A percentile compares a stretch with the other conserved stretches of the same genome.
Conservation (phyloP, 2,888 invertebrate genomes). For the Trichopoda pennipes region DNA sequence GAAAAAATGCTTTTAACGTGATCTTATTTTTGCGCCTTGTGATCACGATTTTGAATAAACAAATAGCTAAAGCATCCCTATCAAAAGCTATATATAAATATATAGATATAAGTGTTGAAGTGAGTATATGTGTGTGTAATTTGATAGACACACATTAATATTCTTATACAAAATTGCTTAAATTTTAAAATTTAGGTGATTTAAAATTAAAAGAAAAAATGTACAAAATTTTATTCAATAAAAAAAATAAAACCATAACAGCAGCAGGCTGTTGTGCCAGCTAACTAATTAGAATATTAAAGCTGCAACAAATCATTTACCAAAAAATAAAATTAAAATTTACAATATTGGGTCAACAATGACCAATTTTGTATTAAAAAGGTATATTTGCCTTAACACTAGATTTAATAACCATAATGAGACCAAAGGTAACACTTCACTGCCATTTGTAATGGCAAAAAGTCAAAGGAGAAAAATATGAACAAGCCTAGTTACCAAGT, state of each 20-base stretch:
- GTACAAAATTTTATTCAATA: constrained; percentile 32
- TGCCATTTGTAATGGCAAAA: constrained; percentile 37
- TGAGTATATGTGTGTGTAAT: too few relatives aligned
- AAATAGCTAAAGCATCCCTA: constrained; percentile 50
- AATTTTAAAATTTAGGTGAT: not conserved
- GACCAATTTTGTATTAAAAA: constrained; percentile 62
- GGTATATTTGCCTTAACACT: constrained; percentile 50
- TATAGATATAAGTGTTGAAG: too few relatives aligned
- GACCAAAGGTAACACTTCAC: constrained; percentile 57
- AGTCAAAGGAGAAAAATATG: constrained; percentile 7
- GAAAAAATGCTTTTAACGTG: constrained; percentile 73
- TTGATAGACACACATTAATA: not conserved
- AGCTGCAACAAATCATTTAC: constrained; percentile 6
- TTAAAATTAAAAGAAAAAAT: constrained; percentile 31
- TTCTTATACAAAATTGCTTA: not conserved
- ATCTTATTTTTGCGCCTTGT: constrained; percentile 80
- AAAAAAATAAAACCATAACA: not conserved
- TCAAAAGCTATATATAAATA: not conserved
- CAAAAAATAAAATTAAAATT: not conserved
- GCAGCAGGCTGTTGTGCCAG: constrained; percentile 1
- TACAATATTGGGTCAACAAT: constrained; percentile 76
- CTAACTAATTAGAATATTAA: constrained; percentile 23
- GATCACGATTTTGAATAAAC: constrained; percentile 75
- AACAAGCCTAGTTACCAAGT: constrained; percentile 27
- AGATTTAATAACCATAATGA: constrained; percentile 51